phyloP scores from a whole-genome alignment of 2,113 vertebrate species.

The Andinoacara biseriatus region DNA sequence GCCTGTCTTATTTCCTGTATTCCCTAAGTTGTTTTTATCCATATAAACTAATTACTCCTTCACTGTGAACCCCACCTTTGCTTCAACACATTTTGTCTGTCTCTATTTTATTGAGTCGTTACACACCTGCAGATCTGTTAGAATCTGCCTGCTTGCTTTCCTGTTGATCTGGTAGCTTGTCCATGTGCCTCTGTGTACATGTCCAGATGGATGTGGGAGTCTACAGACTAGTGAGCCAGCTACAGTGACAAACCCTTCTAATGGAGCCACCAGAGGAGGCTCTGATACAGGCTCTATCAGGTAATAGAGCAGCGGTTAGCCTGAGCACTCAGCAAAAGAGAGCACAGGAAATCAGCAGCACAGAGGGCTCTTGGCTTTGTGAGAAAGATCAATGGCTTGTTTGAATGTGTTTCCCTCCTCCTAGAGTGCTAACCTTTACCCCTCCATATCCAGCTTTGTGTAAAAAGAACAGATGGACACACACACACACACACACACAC shows the following conservation, averaged over 20 bases:
- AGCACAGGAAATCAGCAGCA: conserved; percentile 22
- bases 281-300: conserved; percentile 38
- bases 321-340: neutral
- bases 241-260: conserved; percentile 41
- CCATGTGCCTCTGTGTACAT: conserved; percentile 18
- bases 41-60: neutral
- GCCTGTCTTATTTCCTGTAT: neutral
- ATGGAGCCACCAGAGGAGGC: conserved; percentile 28
- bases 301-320: conserved; percentile 38
- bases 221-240: conserved; percentile 33
- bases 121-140: conserved; percentile 7
- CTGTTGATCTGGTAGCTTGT: conserved; percentile 7
- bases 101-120: neutral
- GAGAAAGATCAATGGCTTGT: conserved; percentile 59
- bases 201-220: conserved; percentile 74
- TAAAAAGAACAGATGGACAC: conserved; percentile 25
- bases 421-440: conserved; percentile 41
- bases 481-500: neutral
- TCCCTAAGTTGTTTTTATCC: neutral
- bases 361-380: neutral
- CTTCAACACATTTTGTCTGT: neutral
- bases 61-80: neutral
- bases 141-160: conserved; percentile 7
- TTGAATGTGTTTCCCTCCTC: conserved; percentile 39
- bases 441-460: conserved; percentile 32